Evolutionary conservation across 2,113 vertebrate genomes (phyloP).

Genomic region (Apeltes quadracus): DNA sequence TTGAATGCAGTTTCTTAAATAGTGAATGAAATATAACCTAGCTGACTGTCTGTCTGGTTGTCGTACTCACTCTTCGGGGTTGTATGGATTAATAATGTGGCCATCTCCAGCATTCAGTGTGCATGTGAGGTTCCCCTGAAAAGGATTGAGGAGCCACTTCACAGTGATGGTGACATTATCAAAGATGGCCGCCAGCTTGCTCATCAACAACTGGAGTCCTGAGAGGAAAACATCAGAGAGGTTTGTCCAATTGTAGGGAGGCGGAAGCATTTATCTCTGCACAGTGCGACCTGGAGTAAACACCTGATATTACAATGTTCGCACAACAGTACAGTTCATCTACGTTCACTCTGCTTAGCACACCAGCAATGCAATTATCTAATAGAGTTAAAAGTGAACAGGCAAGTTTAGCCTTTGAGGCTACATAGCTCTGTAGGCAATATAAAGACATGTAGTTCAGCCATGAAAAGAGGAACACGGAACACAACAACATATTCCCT

Average conservation of each 20-base stretch:
- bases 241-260: not conserved
- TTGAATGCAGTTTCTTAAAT: not conserved
- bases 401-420: not conserved
- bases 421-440: not conserved
- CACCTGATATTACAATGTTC: not conserved
- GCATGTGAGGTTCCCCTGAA: constrained; percentile 91
- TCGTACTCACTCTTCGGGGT: constrained; percentile 81
- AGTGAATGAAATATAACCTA: not conserved
- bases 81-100: constrained; percentile 87
- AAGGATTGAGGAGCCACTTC: constrained; percentile 91
- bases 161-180: constrained; percentile 86
- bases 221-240: constrained; percentile 28
- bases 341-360: not conserved
- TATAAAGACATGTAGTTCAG: not conserved
- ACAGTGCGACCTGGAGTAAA: not conserved
- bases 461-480: not conserved
- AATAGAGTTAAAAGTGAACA: not conserved
- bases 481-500: not conserved
- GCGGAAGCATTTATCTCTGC: not conserved
- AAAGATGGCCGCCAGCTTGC: constrained; percentile 77
- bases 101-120: constrained; percentile 88
- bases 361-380: not conserved
- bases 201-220: constrained; percentile 86
- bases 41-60: not conserved
- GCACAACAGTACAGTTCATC: not conserved